These are phyloP conservation scores for Heliangelus exortis DNA, from an alignment of 2,797 vertebrate species.

Conservation along the genomic window DNA sequence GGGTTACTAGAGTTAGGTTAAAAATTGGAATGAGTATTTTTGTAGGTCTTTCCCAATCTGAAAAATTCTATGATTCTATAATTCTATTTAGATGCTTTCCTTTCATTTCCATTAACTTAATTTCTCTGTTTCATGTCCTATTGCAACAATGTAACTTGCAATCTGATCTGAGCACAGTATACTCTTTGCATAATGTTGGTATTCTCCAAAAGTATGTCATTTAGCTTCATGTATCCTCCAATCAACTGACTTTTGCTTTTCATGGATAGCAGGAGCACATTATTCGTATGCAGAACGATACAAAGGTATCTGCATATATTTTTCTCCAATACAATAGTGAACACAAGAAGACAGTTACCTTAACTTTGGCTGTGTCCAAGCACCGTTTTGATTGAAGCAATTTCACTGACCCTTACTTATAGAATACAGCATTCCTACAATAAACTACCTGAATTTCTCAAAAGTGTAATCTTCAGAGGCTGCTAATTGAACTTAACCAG, in stretches of 20 bases:
- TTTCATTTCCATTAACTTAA: not conserved
- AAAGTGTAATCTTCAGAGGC: not conserved
- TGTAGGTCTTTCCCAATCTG: too few species aligned
- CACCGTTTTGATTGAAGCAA: not conserved
- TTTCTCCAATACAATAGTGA: not conserved
- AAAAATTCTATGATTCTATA: too few species aligned
- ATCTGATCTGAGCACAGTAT: not conserved
- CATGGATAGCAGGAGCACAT: not conserved
- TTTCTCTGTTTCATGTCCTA: not conserved
- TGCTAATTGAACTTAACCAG: not conserved
- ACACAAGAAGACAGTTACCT: not conserved
- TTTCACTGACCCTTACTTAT: not conserved
- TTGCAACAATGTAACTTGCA: not conserved
- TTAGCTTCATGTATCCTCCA: not conserved
- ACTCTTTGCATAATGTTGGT: not conserved
- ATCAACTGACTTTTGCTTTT: not conserved
- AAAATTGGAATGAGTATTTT: too few species aligned
- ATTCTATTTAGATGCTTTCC: not conserved
- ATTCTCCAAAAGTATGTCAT: not conserved
- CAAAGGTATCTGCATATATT: not conserved
- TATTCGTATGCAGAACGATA: not conserved
- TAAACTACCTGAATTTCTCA: not conserved
- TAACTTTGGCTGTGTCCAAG: not conserved
- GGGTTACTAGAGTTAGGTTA: too few species aligned
- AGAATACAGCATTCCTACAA: not conserved